Percentiles rank a stretch among this genome's conserved stretches.
Conservation (phyloP, 1,140 invertebrate species). For the Conus ventricosus region DNA sequence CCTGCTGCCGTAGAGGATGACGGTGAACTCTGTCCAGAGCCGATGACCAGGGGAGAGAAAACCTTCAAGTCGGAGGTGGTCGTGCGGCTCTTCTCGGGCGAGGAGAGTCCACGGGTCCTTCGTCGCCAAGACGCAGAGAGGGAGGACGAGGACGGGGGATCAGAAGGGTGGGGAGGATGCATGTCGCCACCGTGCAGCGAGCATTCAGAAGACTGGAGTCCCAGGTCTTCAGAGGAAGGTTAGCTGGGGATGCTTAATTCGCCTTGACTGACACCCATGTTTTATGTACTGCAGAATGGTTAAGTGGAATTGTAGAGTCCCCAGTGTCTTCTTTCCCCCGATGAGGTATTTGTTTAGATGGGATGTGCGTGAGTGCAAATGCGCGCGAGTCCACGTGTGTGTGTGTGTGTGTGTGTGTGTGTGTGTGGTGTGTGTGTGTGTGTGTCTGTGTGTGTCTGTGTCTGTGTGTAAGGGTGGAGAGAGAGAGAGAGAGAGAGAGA, state of each 20-base stretch:
- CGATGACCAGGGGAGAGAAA: neutral
- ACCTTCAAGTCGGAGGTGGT: neutral
- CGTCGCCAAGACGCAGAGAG: neutral
- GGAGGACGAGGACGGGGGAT: neutral
- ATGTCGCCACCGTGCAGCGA: neutral
- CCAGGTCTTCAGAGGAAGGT: neutral
- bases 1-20: neutral
- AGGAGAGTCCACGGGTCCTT: neutral
- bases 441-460: too few relatives aligned
- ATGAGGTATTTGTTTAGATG: too few relatives aligned
- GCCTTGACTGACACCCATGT: too few relatives aligned
- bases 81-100: neutral
- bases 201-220: neutral
- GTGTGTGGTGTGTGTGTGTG: too few relatives aligned
- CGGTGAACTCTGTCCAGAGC: neutral
- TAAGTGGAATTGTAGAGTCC: too few relatives aligned
- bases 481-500: slow-evolving; percentile 7
- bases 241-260: neutral
- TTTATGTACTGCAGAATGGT: too few relatives aligned
- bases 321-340: too few relatives aligned
- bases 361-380: too few relatives aligned
- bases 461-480: too few relatives aligned
- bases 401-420: too few relatives aligned
- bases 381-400: too few relatives aligned
- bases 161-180: neutral